These are phyloP conservation scores for Dascillus cervinus DNA, from an alignment of 2,888 invertebrate species.

Conservation along the genomic window DNA sequence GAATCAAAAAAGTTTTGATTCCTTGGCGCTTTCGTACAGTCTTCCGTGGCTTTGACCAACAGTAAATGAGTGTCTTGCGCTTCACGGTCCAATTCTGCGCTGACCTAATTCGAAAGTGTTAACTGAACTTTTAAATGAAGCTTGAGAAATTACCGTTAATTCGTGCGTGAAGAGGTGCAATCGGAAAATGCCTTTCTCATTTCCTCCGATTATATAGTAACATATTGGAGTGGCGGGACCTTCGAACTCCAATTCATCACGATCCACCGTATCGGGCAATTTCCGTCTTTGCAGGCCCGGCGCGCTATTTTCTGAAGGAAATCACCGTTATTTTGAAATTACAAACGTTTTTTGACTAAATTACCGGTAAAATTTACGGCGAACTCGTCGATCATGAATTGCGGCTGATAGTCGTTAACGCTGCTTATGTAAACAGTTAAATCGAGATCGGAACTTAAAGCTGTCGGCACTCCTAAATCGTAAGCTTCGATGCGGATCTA, in stretches of 20 bases:
- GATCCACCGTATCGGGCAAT: slow-evolving; percentile 75
- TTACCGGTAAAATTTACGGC: slow-evolving; percentile 64
- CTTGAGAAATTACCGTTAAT: slow-evolving; percentile 45
- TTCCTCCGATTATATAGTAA: slow-evolving; percentile 84
- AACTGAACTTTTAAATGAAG: too few species aligned
- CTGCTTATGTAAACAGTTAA: slow-evolving; percentile 81
- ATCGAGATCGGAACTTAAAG: slow-evolving; percentile 80
- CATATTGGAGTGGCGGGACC: slow-evolving; percentile 75
- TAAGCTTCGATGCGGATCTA: slow-evolving; percentile 86
- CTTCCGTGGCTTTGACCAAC: slow-evolving; percentile 74
- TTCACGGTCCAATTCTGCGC: slow-evolving; percentile 70
- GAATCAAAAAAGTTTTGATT: slow-evolving; percentile 49
- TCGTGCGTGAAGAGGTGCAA: slow-evolving; percentile 68
- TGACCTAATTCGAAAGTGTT: slow-evolving; percentile 36
- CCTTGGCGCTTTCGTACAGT: slow-evolving; percentile 58
- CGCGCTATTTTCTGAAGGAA: slow-evolving; percentile 47
- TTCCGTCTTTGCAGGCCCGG: slow-evolving; percentile 59
- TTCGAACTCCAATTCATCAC: slow-evolving; percentile 79
- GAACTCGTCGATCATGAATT: slow-evolving; percentile 68
- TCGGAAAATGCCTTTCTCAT: slow-evolving; percentile 62
- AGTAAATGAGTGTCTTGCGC: slow-evolving; percentile 57
- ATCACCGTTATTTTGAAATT: not conserved
- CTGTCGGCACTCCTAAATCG: slow-evolving; percentile 80
- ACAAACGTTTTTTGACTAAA: not conserved
- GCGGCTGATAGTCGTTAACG: slow-evolving; percentile 82